These are phyloP conservation scores for Leptopilina myrica DNA, from an alignment of 2,888 invertebrate species.

Conservation along the genomic window DNA sequence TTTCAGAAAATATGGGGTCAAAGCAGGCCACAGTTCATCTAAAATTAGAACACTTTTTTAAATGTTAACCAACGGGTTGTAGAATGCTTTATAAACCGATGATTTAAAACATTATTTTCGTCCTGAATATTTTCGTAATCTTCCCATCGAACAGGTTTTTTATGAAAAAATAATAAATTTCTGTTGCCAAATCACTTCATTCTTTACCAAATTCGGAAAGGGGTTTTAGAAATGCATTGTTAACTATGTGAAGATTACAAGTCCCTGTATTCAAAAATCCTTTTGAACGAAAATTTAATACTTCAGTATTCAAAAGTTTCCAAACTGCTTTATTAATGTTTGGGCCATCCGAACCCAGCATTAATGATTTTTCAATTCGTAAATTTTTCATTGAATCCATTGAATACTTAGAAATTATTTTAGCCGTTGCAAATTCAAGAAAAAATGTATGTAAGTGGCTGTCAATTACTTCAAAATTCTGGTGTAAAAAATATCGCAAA, in stretches of 20 bases:
- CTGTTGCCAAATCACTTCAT: background rate
- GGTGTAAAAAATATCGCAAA: background rate
- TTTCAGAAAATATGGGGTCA: background rate
- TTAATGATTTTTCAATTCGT: background rate
- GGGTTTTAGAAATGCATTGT: background rate
- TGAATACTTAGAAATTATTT: too few species aligned
- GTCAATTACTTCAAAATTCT: background rate
- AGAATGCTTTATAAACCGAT: slow-evolving; percentile 1
- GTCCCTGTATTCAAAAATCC: background rate
- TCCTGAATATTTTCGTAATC: slow-evolving; percentile 13
- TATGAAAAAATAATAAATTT: slow-evolving; percentile 12
- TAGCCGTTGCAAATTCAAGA: too few species aligned
- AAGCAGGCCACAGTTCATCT: slow-evolving; percentile 6
- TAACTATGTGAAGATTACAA: background rate
- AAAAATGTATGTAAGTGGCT: too few species aligned
- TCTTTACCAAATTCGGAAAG: slow-evolving; percentile 12
- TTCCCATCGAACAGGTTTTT: slow-evolving; percentile 15
- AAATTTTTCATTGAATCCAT: background rate
- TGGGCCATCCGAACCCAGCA: background rate
- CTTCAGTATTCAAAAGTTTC: background rate
- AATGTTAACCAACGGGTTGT: slow-evolving; percentile 5
- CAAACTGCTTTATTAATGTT: background rate
- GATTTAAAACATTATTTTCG: background rate
- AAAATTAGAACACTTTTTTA: slow-evolving; percentile 11
- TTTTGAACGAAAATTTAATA: background rate